phyloP scores from a whole-genome alignment of 2,888 invertebrate species.

The Galerucella pusilla region DNA sequence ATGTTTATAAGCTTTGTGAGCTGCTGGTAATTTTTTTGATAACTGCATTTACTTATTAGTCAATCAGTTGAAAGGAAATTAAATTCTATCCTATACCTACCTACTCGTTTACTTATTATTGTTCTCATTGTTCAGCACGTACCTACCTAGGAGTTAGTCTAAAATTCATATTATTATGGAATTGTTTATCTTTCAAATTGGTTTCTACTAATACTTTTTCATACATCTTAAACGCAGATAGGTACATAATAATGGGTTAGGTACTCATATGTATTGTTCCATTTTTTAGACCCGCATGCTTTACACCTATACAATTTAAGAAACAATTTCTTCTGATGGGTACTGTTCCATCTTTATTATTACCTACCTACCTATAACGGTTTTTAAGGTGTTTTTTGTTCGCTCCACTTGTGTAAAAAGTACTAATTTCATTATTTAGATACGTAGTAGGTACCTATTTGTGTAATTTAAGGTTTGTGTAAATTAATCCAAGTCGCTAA shows the following conservation, averaged over 20 bases:
- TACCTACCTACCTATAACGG: background rate
- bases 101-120: background rate
- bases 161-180: background rate
- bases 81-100: background rate
- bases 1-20: slow-evolving; percentile 9
- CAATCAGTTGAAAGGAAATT: background rate
- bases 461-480: background rate
- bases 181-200: background rate
- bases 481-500: background rate
- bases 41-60: background rate
- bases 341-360: background rate
- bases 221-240: background rate
- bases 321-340: background rate
- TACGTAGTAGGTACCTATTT: background rate
- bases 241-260: background rate
- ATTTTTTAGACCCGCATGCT: background rate
- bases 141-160: background rate
- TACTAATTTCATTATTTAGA: background rate
- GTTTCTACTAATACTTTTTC: background rate
- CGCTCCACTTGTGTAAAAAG: background rate
- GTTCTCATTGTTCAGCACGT: slow-evolving; percentile 6
- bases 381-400: background rate
- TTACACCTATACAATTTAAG: background rate
- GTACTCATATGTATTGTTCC: background rate
- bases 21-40: slow-evolving; percentile 1